A percentile compares a stretch with the other conserved stretches of the same genome.
These are phyloP conservation scores for Hyphantria cunea DNA, from an alignment of 1,140 invertebrate species.

Conservation along the genomic window DNA sequence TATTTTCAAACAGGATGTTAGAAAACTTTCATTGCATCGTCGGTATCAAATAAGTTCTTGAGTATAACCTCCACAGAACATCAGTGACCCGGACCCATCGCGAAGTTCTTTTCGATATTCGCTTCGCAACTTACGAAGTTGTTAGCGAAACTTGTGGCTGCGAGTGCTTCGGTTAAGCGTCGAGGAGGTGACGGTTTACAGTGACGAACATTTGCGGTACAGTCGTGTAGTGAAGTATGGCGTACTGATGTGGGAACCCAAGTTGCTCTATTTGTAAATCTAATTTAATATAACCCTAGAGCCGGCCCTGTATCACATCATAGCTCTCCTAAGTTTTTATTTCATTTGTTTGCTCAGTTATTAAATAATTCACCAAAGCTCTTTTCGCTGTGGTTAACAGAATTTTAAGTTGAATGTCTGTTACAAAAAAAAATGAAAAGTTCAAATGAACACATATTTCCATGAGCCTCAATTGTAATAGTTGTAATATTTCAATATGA, in stretches of 20 bases:
- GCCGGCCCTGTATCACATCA: too few relatives aligned
- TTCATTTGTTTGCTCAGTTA: too few relatives aligned
- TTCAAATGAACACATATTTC: too few relatives aligned
- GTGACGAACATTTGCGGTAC: constrained; percentile 62
- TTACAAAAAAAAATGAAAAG: too few relatives aligned
- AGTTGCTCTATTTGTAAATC: constrained; percentile 44
- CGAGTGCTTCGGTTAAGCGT: constrained; percentile 38
- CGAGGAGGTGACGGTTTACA: constrained; percentile 53
- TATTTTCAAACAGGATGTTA: background rate
- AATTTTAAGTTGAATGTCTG: too few relatives aligned
- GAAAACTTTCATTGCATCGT: background rate
- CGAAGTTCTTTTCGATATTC: constrained; percentile 49
- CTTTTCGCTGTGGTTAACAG: too few relatives aligned
- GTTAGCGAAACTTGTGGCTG: constrained; percentile 60
- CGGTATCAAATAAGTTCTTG: constrained; percentile 2
- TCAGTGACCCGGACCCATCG: constrained; percentile 30
- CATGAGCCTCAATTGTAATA: too few relatives aligned
- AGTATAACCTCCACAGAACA: constrained; percentile 1
- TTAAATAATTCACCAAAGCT: too few relatives aligned
- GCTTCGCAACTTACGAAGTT: constrained; percentile 57
- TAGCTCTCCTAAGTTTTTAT: too few relatives aligned
- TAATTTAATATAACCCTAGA: background rate
- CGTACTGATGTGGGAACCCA: constrained; percentile 1
- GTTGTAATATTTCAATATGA: too few relatives aligned
- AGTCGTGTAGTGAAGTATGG: constrained; percentile 30